Percentiles rank a stretch among this genome's conserved stretches.
Conservation (phyloP, 2,888 invertebrate genomes). For the Nesidiocoris tenuis region DNA sequence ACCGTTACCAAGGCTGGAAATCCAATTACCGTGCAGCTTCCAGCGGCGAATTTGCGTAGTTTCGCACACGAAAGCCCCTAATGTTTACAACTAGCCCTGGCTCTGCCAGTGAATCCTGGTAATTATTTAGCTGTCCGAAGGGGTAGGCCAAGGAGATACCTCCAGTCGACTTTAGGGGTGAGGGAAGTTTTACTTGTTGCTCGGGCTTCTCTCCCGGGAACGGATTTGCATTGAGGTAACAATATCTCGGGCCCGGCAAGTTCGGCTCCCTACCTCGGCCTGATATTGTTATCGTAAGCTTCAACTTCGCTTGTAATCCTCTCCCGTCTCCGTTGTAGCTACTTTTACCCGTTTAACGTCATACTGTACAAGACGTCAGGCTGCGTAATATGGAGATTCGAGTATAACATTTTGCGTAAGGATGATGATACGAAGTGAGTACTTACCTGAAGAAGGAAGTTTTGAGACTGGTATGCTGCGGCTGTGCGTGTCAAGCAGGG, state of each 20-base stretch:
- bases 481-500: too few relatives aligned
- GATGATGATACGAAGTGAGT: too few relatives aligned
- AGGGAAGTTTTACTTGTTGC: neutral
- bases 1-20: constrained; percentile 27
- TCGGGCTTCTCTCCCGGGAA: neutral
- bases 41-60: neutral
- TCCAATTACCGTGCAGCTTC: constrained; percentile 22
- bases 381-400: neutral
- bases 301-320: constrained; percentile 38
- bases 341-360: neutral
- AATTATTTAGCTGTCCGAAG: neutral
- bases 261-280: neutral
- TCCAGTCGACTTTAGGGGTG: neutral
- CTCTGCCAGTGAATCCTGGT: neutral
- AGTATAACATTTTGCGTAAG: too few relatives aligned
- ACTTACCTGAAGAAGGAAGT: too few relatives aligned
- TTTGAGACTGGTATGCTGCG: too few relatives aligned
- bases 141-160: neutral
- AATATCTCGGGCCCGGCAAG: constrained; percentile 16
- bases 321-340: neutral
- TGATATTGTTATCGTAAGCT: constrained; percentile 40
- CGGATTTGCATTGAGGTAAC: constrained; percentile 38
- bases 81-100: neutral
- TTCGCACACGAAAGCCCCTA: neutral
- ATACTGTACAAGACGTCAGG: neutral